These are phyloP conservation scores for Echeneis naucrates DNA, from an alignment of 2,797 vertebrate species.

Conservation along the genomic window DNA sequence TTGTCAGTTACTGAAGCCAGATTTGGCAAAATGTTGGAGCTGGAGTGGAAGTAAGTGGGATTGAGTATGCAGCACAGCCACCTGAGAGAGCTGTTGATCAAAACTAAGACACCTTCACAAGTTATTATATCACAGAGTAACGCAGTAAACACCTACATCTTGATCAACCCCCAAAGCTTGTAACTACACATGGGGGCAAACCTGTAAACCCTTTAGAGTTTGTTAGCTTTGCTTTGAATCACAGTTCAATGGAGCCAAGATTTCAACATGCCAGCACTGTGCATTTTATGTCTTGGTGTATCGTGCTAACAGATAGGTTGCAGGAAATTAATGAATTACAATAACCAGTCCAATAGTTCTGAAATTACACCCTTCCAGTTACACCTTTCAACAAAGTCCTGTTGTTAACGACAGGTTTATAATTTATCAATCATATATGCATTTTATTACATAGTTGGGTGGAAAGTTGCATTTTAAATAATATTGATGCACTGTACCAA, in stretches of 20 bases:
- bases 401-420: too few species aligned
- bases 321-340: too few species aligned
- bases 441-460: background rate
- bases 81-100: slow-evolving; percentile 16
- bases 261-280: slow-evolving; percentile 5
- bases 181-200: background rate
- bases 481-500: background rate
- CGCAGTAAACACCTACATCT: background rate
- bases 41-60: background rate
- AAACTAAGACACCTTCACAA: slow-evolving; percentile 4
- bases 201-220: slow-evolving; percentile 4
- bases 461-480: background rate
- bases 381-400: too few species aligned
- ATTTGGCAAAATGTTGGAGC: slow-evolving; percentile 2
- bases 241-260: background rate
- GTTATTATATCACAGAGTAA: slow-evolving; percentile 5
- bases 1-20: slow-evolving; percentile 10
- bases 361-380: too few species aligned
- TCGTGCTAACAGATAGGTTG: too few species aligned
- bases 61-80: background rate
- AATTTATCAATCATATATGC: background rate
- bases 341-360: too few species aligned
- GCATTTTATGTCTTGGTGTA: background rate
- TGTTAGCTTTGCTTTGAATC: slow-evolving; percentile 7
- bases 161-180: slow-evolving; percentile 9